Percentiles rank a stretch among this genome's conserved stretches.
Conservation (phyloP, 2,113 vertebrate species). For the Aegotheles bennettii region DNA sequence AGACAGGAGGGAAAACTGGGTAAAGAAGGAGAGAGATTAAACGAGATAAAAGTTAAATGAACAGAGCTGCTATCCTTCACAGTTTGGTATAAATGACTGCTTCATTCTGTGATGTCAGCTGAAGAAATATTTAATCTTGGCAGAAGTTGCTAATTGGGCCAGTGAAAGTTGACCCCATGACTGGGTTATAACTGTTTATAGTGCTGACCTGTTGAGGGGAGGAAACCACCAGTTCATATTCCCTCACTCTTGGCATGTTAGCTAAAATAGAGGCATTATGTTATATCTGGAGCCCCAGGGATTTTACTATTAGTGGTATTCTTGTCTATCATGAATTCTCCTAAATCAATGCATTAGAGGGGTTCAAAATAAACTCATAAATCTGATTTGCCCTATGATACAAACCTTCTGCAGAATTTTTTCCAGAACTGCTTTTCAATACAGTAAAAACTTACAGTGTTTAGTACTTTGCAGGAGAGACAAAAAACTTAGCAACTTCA, state of each 20-base stretch:
- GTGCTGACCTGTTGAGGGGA: not conserved
- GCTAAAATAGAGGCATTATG: not conserved
- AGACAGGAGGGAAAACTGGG: not conserved
- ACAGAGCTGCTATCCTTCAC: not conserved
- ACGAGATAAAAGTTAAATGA: not conserved
- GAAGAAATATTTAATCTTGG: not conserved
- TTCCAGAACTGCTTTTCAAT: not conserved
- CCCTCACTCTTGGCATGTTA: not conserved
- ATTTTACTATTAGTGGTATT: not conserved
- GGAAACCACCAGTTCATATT: accelerated
- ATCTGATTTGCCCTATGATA: not conserved
- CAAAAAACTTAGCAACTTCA: not conserved
- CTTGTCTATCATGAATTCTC: not conserved
- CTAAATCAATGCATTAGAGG: not conserved
- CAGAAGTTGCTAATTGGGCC: not conserved
- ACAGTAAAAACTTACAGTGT: not conserved
- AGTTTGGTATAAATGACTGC: not conserved
- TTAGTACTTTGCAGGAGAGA: not conserved
- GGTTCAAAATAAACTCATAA: not conserved
- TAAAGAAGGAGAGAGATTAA: not conserved
- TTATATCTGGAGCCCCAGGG: not conserved
- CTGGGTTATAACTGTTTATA: not conserved
- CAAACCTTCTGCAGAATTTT: not conserved
- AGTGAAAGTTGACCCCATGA: not conserved
- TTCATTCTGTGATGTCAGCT: not conserved